Evolutionary conservation across 2,797 vertebrate genomes (phyloP).

Genomic region (Scolopax bukidnonensis): DNA sequence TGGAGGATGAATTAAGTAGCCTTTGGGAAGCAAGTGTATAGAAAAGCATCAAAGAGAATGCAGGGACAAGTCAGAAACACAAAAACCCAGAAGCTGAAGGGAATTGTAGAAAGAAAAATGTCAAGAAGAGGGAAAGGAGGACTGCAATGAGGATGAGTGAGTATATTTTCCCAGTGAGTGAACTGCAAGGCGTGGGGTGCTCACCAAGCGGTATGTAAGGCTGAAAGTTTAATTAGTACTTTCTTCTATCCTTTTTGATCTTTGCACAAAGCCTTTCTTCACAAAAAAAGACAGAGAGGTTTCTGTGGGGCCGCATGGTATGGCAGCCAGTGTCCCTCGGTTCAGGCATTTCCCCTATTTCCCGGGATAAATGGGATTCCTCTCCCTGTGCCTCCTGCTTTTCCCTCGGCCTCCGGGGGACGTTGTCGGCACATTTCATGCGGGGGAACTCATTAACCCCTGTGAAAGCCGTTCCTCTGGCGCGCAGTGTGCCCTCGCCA

Average conservation of each 20-base stretch:
- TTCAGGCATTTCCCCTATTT: slow-evolving; percentile 26
- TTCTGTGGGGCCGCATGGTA: neutral
- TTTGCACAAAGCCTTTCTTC: slow-evolving; percentile 51
- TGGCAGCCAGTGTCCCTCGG: neutral
- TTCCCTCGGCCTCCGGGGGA: neutral
- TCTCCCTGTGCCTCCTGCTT: neutral
- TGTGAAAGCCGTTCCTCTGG: neutral
- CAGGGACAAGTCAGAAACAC: neutral
- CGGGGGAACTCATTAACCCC: neutral
- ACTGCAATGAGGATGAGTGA: neutral
- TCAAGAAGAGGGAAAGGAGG: neutral
- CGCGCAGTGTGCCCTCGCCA: neutral
- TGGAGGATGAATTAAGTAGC: neutral
- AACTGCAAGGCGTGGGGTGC: neutral
- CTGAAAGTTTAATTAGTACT: slow-evolving; percentile 32
- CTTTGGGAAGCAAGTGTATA: neutral
- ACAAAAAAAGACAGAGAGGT: slow-evolving; percentile 18
- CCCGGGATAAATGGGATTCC: neutral
- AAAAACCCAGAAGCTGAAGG: neutral
- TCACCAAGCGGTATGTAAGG: neutral
- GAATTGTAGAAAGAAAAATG: neutral
- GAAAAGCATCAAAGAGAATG: neutral
- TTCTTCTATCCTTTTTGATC: slow-evolving; percentile 39
- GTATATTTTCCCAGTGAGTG: neutral
- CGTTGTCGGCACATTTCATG: neutral